phyloP scores from a whole-genome alignment of 2,797 vertebrate genomes.

The Jordanella pulchra region DNA sequence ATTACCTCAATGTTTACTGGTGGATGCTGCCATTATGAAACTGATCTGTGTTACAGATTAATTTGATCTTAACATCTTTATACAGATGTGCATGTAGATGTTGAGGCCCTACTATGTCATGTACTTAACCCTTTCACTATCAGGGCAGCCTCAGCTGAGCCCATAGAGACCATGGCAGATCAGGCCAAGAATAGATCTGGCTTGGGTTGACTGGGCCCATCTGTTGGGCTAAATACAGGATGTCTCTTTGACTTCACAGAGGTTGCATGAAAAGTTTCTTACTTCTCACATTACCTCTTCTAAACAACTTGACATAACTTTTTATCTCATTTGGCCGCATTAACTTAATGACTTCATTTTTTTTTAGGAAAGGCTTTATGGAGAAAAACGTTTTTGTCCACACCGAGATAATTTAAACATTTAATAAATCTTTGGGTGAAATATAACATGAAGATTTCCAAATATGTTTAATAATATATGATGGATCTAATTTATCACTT shows the following conservation, averaged over 20 bases:
- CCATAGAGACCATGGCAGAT: constrained; percentile 49
- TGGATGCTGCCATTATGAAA: constrained; percentile 16
- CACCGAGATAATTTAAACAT: neutral
- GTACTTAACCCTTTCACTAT: constrained; percentile 49
- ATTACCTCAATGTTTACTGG: constrained; percentile 42
- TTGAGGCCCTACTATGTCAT: constrained; percentile 19
- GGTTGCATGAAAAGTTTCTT: constrained; percentile 33
- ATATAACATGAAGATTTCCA: neutral
- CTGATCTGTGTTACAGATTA: constrained; percentile 40
- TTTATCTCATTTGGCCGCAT: constrained; percentile 25
- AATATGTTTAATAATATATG: neutral
- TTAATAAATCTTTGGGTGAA: neutral
- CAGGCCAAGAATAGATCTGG: constrained; percentile 59
- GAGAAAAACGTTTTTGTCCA: neutral
- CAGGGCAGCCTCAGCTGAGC: constrained; percentile 25
- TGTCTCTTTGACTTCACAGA: constrained; percentile 48
- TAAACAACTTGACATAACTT: constrained; percentile 29
- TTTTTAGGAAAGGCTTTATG: constrained; percentile 2
- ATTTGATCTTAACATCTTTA: constrained; percentile 49
- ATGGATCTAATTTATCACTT: constrained; percentile 2
- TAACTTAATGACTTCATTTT: constrained; percentile 19
- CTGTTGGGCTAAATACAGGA: constrained; percentile 69
- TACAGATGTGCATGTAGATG: constrained; percentile 9
- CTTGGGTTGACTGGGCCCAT: constrained; percentile 52
- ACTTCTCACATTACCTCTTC: constrained; percentile 53